Evolutionary conservation across 2,113 vertebrate genomes (phyloP).

Genomic region (Felis chaus): DNA sequence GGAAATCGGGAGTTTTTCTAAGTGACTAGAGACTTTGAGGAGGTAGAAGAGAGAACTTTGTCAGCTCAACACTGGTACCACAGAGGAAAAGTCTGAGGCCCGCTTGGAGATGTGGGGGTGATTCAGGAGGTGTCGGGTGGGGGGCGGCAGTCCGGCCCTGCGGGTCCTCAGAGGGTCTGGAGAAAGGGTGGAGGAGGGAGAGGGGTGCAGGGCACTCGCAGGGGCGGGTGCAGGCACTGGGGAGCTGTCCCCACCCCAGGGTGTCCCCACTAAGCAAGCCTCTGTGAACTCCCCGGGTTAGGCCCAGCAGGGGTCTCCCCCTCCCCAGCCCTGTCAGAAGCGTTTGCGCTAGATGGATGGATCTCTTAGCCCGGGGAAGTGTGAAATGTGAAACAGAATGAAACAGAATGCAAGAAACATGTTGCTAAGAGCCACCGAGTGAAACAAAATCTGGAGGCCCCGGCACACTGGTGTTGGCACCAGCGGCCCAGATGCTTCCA

Average conservation of each 20-base stretch:
- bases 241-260: not conserved
- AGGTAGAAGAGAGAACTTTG: not conserved
- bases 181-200: not conserved
- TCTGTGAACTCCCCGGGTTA: fast-evolving
- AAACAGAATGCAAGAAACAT: constrained; percentile 84
- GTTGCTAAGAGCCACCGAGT: constrained; percentile 82
- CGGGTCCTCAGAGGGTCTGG: not conserved
- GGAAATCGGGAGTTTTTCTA: constrained; percentile 14
- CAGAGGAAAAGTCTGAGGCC: not conserved
- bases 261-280: not conserved
- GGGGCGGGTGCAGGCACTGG: fast-evolving
- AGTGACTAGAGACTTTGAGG: not conserved
- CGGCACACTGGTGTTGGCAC: constrained; percentile 77
- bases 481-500: constrained; percentile 69
- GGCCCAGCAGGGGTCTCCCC: constrained; percentile 43
- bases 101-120: not conserved
- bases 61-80: not conserved
- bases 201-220: not conserved
- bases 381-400: constrained; percentile 78
- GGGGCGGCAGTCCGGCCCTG: fast-evolving
- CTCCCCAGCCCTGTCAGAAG: constrained; percentile 54
- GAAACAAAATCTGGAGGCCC: constrained; percentile 85
- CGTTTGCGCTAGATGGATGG: constrained; percentile 66
- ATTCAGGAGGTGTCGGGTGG: fast-evolving
- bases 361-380: constrained; percentile 74